A percentile compares a stretch with the other conserved stretches of the same genome.
Evolutionary conservation across 2,113 vertebrate genomes (phyloP).

Genomic region (Poecile atricapillus): DNA sequence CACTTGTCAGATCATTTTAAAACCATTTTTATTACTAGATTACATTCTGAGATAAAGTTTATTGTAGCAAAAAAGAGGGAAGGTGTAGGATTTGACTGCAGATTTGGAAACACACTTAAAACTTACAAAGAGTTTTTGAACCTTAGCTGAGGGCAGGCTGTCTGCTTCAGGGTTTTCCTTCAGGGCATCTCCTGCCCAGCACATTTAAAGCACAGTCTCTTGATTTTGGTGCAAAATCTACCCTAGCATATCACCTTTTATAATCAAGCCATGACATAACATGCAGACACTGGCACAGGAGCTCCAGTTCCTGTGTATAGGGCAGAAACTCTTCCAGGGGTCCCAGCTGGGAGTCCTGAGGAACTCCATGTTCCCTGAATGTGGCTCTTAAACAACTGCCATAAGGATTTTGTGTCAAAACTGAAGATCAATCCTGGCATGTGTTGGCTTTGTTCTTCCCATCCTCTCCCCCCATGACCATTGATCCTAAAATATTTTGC

Average conservation of each 20-base stretch:
- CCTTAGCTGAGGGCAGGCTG: background rate
- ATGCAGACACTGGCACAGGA: background rate
- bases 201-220: background rate
- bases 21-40: conserved; percentile 65
- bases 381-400: background rate
- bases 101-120: conserved; percentile 28
- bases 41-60: conserved; percentile 56
- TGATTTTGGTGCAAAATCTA: background rate
- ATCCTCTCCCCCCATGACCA: background rate
- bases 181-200: background rate
- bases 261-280: background rate
- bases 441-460: background rate
- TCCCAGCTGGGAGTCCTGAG: background rate
- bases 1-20: conserved; percentile 56
- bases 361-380: accelerated
- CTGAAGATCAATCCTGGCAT: background rate
- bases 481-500: background rate
- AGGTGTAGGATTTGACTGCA: conserved; percentile 37
- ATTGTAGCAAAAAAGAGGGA: conserved; percentile 36
- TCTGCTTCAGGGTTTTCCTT: background rate
- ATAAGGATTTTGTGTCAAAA: background rate
- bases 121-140: background rate
- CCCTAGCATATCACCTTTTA: background rate
- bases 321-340: background rate
- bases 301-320: background rate